Evolutionary conservation across 2,888 invertebrate genomes (phyloP).

Genomic region (Prosapia bicincta): DNA sequence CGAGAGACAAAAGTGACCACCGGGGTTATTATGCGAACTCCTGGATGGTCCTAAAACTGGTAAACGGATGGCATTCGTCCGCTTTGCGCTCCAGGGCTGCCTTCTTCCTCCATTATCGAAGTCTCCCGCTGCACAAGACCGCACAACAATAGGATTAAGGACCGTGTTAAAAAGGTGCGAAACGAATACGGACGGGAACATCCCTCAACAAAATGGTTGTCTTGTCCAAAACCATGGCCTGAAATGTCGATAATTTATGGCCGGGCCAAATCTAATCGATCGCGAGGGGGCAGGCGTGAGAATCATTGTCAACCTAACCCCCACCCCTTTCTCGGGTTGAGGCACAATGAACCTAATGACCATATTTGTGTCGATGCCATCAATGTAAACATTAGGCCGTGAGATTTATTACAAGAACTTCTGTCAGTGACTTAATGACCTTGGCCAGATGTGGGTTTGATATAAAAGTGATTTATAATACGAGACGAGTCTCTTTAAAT

Average conservation of each 20-base stretch:
- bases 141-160: neutral
- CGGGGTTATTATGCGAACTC: no score
- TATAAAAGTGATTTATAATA: neutral
- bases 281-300: neutral
- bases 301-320: neutral
- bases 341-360: neutral
- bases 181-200: neutral
- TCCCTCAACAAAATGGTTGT: neutral
- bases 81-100: neutral
- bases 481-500: neutral
- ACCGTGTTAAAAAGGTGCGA: neutral
- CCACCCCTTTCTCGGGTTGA: neutral
- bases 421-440: slow-evolving; percentile 2
- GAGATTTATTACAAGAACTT: neutral
- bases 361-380: neutral
- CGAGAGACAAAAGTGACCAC: neutral
- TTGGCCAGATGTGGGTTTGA: neutral
- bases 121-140: neutral
- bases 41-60: neutral
- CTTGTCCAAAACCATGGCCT: neutral
- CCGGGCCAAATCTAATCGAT: neutral
- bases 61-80: neutral
- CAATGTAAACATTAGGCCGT: neutral
- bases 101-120: no score
- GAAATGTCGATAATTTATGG: neutral